Evolutionary conservation across 2,113 vertebrate species (phyloP), one percentile per base, ranked within the genome.

Genomic region (Nothobranchius furzeri): DNA sequence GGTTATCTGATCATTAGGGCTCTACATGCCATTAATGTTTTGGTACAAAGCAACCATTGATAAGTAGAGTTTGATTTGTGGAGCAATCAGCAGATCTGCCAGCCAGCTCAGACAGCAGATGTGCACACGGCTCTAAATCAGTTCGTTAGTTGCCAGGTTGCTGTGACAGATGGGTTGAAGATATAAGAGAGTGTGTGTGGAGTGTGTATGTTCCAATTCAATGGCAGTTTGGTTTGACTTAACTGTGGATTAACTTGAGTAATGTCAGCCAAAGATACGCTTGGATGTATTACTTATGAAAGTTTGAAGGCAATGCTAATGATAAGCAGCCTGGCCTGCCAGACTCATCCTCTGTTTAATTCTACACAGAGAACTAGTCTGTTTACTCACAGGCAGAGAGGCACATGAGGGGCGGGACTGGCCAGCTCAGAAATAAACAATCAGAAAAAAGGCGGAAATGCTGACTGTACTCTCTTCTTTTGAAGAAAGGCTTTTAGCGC

Each of bases 101-200:
- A 43, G 67, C 24, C 49, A 60, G 66, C 36, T 48, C 43, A 46
- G 48, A 47, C 3, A 59, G 10, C 40, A 72, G 54, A 49, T 45
- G 54, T 72, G 15, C 47, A 59, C 11, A 59, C 50, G n/a, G 40
- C 40, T 59, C 61, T 59, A 61, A 53, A 65, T 49, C 35, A 20
- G 47, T 10, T 46, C 40, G 37, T 58, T 7, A 40, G 36, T 30
- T 50, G 35, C 35, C 65, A 68, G 45, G 54, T 56, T 51, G 47
- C 13, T 20, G 61, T 42, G 49, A 64, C 49, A 52, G 61, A 53
- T 54, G 40, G 62, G 40, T 64, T 42, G 50, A 64, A 64, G 24
- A 43, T 12, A 14, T n/a, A 45, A 52, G 11, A 25, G 40, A 30
- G 37, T 30, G 61, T 15, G 20, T 49, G 45, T 54, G 45, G 52